Base-by-base conservation (phyloP, 2,888 invertebrate genomes). In the Chironomus tentans region DNA sequence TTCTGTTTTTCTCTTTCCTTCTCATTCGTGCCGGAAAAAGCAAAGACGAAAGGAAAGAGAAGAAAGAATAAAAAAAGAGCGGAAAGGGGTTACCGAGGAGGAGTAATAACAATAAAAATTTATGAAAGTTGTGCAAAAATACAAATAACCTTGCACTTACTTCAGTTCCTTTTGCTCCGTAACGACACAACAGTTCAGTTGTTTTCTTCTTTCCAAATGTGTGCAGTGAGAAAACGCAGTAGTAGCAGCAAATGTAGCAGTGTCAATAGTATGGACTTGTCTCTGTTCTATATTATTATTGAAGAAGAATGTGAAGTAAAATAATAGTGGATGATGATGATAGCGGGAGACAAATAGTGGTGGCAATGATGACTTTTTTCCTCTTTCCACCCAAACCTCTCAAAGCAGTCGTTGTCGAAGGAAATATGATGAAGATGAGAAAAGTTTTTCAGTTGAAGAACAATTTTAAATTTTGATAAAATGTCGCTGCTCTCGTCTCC, bases 101-200 rank as follows among this genome's bases (percentile, higher is more conserved):
- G 56, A 50, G 71, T 24, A 22, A 72, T 62, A 74, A 68, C 68
- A 74, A 74, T 74, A 74, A 74, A 74, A 74, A 21, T 68, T 74
- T 74, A 74, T 74, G 74, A 74, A 68, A 74, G 48, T 15, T 62
- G n/a, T 65, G 65, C 65, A 24, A 65, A 15, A 18, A 71, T 71
- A 71, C 71, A 71, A 71, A 61, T 56, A 74, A 68, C 68, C 62
- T 74, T 74, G 74, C 74, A 74, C 68, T 74, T 48, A 74, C 74
- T 74, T 68, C 47, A 62, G 38, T 21, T 65, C 24, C 22, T 65
- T 65, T 65, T 24, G 21, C 13, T 65, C 12, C 56, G 56, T 56
- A 56, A 56, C 56, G 56, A 56, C 56, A 50, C 13, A 13, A 50
- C 50, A 56, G 18, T 56, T 56, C 65, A 65, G 10, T 65, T 56